Conservation (phyloP, 2,797 vertebrate species). For the Phylloscopus collybita region DNA sequence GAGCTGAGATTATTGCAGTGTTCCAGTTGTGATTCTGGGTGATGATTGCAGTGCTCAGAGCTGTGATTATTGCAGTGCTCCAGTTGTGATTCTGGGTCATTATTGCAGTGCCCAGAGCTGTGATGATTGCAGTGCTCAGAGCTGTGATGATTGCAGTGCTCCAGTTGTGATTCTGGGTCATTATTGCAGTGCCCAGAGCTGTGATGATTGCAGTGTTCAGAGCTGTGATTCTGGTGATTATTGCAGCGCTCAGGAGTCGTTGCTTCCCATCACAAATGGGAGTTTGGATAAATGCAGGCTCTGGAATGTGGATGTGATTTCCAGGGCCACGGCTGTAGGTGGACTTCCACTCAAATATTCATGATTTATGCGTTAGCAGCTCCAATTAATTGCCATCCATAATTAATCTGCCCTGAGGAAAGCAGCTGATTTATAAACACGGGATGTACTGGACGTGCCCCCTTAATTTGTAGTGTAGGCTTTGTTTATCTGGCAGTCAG, state of each 20-base stretch:
- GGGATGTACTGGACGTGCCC: not conserved
- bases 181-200: not conserved
- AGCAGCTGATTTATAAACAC: not conserved
- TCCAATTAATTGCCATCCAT: slow-evolving; percentile 19
- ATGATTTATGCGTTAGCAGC: not conserved
- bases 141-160: no score
- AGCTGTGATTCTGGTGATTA: not conserved
- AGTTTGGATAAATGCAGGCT: not conserved
- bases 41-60: no score
- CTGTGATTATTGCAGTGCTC: no score
- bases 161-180: not conserved
- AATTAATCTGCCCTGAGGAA: not conserved
- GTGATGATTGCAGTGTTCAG: not conserved
- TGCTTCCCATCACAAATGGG: not conserved
- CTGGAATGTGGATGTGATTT: not conserved
- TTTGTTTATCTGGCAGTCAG: not conserved
- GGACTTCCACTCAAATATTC: slow-evolving; percentile 27
- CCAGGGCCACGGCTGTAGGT: not conserved
- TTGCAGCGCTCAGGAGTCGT: not conserved
- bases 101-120: no score
- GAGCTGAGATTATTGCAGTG: no score
- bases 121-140: no score
- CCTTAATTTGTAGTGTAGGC: not conserved
- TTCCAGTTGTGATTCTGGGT: no score
- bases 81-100: no score